Evolutionary conservation across 2,797 vertebrate species (phyloP).

Genomic region (Acanthornis magna): DNA sequence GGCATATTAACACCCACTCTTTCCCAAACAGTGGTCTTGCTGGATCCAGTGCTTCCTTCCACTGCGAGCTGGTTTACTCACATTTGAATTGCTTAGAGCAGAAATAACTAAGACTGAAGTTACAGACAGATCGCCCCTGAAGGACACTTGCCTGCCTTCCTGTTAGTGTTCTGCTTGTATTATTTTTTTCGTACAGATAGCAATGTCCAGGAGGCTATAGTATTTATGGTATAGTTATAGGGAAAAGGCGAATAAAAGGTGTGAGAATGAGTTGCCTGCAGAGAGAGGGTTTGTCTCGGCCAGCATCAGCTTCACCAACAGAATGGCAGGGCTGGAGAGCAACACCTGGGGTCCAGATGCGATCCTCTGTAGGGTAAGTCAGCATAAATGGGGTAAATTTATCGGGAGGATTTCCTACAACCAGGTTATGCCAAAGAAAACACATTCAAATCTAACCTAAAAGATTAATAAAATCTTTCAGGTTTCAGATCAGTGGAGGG

Average conservation of each 20-base stretch:
- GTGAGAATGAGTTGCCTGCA: neutral
- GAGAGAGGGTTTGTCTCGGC: neutral
- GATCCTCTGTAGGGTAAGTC: neutral
- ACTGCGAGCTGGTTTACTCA: neutral
- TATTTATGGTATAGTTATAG: neutral
- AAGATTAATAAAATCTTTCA: neutral
- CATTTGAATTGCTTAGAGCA: neutral
- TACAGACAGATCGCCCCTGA: neutral
- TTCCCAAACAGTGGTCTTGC: neutral
- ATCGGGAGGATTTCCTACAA: neutral
- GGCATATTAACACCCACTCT: neutral
- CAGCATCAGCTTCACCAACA: neutral
- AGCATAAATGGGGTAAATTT: neutral
- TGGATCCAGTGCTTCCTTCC: neutral
- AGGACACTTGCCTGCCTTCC: neutral
- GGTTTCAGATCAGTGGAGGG: neutral
- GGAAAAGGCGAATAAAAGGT: neutral
- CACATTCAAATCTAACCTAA: neutral
- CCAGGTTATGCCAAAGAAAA: neutral
- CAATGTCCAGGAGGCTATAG: neutral
- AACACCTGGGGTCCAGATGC: neutral
- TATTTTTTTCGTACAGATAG: neutral
- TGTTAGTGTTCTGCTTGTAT: neutral
- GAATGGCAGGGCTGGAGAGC: neutral
- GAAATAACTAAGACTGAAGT: neutral